Evolutionary conservation across 2,113 vertebrate genomes (phyloP).

Genomic region (Procavia capensis): DNA sequence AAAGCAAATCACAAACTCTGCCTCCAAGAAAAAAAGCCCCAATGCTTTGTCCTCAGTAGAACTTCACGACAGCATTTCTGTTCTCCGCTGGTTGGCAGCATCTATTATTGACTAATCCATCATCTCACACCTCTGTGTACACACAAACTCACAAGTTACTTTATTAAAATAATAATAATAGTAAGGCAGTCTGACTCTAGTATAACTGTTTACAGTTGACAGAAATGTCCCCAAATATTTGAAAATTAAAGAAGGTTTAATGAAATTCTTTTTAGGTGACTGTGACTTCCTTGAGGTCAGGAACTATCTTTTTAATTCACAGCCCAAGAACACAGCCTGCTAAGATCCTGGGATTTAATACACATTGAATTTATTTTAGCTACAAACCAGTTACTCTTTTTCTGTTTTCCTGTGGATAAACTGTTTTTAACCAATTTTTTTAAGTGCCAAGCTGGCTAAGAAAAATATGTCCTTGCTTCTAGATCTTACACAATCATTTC

Average conservation of each 20-base stretch:
- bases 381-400: background rate
- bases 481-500: slow-evolving; percentile 19
- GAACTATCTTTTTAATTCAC: background rate
- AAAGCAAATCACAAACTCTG: slow-evolving; percentile 61
- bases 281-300: background rate
- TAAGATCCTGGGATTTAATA: background rate
- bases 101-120: background rate
- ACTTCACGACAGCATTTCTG: background rate
- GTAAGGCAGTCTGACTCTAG: background rate
- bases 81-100: background rate
- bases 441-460: slow-evolving; percentile 8
- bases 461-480: slow-evolving; percentile 32
- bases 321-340: background rate
- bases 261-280: background rate
- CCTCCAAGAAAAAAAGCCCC: background rate
- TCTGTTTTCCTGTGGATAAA: slow-evolving; percentile 6
- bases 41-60: background rate
- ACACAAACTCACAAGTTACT: background rate
- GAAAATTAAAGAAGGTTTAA: background rate
- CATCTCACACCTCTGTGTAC: background rate
- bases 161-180: background rate
- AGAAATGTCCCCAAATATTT: background rate
- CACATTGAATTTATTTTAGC: background rate
- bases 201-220: background rate
- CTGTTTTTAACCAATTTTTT: slow-evolving; percentile 27